Base-by-base conservation (phyloP, 2,113 vertebrate species). In the Planiliza haematocheilus region DNA sequence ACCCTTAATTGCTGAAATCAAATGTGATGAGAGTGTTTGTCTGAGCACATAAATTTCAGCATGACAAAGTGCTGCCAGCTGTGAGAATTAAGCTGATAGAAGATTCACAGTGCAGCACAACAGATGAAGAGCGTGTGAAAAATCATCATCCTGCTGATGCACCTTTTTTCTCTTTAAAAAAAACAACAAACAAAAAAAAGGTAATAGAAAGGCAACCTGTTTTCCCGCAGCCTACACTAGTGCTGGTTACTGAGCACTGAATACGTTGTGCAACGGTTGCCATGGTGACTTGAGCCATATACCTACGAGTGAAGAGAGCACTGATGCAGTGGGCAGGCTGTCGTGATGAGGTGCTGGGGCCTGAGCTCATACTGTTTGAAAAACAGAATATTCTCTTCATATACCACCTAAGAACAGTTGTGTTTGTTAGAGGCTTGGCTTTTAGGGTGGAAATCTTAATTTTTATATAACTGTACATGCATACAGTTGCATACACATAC, bases 281-380 rank as follows among this genome's bases (percentile, higher is more conserved):
- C 84, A 93, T 93, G 89, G 91, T 45, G 84, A 94, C 11, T 75
- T 74, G 86, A 91, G 86, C 81, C 83, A 78, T 92, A 92, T 94
- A 93, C 89, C 91, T 92, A 83, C 74, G 49, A 93, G 88, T 90
- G 89, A 81, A 86, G 89, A 84, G 85, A 81, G 86, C 85, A 74
- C 70, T 86, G 87, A 86, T 92, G 92, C 84, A 88, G 90, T 90
- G 88, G 89, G 90, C 89, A 93, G 89, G 88, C 79, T 86, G 86
- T 91, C 88, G 81, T 89, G 89, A 88, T 83, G 79, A 89, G 81
- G 82, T 74, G 76, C 85, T 57, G 62, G 73, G 82, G 77, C 77
- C 86, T 86, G 20, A 67, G 89, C 86, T 83, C 65, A 46, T 55
- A 2, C 52, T 70, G 83, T 76, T 83, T 59, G 52, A 69, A 62